Evolutionary conservation across 2,113 vertebrate genomes (phyloP).

Genomic region (Mirza zaza): DNA sequence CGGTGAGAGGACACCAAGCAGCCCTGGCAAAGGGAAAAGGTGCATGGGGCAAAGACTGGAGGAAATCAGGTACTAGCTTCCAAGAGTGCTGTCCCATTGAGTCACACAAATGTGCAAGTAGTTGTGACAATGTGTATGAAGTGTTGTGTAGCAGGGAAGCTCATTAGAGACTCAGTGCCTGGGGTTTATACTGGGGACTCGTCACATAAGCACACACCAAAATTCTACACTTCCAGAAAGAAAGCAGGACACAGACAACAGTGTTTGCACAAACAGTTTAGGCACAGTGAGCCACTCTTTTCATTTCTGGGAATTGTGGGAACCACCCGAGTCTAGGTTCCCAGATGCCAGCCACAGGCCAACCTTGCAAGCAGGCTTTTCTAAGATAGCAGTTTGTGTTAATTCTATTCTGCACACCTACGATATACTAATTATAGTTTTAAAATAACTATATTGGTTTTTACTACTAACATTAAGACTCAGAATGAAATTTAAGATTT

Average conservation of each 20-base stretch:
- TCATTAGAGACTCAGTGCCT: not conserved
- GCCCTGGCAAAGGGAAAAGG: not conserved
- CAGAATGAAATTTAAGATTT: constrained; percentile 22
- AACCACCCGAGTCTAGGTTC: not conserved
- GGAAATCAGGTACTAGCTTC: not conserved
- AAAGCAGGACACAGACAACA: not conserved
- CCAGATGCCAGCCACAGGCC: not conserved
- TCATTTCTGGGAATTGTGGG: not conserved
- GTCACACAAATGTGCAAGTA: not conserved
- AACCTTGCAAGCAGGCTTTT: not conserved
- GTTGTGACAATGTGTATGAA: not conserved
- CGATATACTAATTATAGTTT: not conserved
- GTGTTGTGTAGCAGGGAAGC: not conserved
- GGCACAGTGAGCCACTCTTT: not conserved
- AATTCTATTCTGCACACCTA: not conserved
- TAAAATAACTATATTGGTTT: not conserved
- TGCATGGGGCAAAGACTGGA: not conserved
- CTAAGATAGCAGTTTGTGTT: not conserved
- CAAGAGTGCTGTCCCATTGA: not conserved
- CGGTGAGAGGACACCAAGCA: not conserved
- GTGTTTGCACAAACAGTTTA: not conserved
- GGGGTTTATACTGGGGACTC: not conserved
- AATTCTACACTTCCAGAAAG: not conserved
- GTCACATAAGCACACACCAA: not conserved
- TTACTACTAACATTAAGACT: not conserved